Evolutionary conservation across 1,140 invertebrate species (phyloP).

Genomic region (Lordiphosa stackelbergi): DNA sequence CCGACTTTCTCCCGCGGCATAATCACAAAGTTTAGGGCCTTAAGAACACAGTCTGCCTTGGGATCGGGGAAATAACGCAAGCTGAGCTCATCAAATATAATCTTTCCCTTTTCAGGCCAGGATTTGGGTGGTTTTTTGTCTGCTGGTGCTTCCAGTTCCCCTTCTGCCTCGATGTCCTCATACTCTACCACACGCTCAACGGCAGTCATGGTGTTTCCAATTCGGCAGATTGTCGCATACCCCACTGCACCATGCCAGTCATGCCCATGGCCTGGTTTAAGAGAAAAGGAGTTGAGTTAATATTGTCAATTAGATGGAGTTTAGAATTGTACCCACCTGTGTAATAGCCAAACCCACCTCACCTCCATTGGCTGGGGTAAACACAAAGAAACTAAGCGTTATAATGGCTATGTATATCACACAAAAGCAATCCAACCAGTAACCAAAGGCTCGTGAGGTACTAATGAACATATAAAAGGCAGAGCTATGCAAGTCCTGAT

Average conservation of each 20-base stretch:
- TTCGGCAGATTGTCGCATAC: slow-evolving; percentile 88
- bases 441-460: slow-evolving; percentile 84
- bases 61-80: slow-evolving; percentile 83
- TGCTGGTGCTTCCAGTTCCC: slow-evolving; percentile 80
- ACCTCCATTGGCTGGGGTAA: slow-evolving; percentile 81
- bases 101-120: slow-evolving; percentile 85
- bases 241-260: slow-evolving; percentile 91
- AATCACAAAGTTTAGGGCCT: slow-evolving; percentile 81
- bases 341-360: slow-evolving; percentile 89
- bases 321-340: slow-evolving; percentile 75
- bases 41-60: slow-evolving; percentile 81
- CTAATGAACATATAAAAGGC: slow-evolving; percentile 83
- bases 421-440: slow-evolving; percentile 88
- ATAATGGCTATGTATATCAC: slow-evolving; percentile 84
- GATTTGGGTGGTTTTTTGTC: slow-evolving; percentile 82
- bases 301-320: too few relatives aligned
- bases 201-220: slow-evolving; percentile 90
- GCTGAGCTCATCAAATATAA: slow-evolving; percentile 83
- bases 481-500: slow-evolving; percentile 85
- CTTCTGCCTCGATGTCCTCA: slow-evolving; percentile 84
- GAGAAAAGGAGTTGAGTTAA: not conserved
- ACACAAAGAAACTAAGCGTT: slow-evolving; percentile 84
- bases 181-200: slow-evolving; percentile 89
- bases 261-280: slow-evolving; percentile 82
- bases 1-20: slow-evolving; percentile 82